Evolutionary conservation across 1,140 invertebrate species (phyloP).

Genomic region (Lanistes nyassanus): DNA sequence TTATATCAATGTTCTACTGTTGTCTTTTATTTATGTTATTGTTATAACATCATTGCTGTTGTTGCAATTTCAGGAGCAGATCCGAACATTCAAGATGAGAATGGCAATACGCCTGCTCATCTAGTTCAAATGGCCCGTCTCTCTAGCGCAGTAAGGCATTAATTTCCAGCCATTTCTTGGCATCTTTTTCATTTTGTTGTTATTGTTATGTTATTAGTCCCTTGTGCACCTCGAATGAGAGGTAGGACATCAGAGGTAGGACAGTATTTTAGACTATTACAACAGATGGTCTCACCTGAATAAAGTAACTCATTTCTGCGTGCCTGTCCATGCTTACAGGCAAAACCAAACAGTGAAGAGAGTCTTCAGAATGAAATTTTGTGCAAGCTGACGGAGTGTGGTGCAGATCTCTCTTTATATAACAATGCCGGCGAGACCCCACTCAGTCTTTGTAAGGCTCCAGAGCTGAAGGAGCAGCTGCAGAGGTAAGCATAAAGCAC

Average conservation of each 20-base stretch:
- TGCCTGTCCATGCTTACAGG: too few species aligned
- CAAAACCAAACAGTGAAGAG: background rate
- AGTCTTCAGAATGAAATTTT: slow-evolving; percentile 15
- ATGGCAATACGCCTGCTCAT: slow-evolving; percentile 27
- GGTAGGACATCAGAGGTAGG: too few species aligned
- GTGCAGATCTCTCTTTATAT: background rate
- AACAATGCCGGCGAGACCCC: slow-evolving; percentile 21
- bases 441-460: slow-evolving; percentile 29
- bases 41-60: background rate
- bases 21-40: too few species aligned
- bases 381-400: slow-evolving; percentile 20
- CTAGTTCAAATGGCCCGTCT: slow-evolving; percentile 21
- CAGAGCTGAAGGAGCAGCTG: slow-evolving; percentile 18
- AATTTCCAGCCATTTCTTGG: too few species aligned
- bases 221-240: too few species aligned
- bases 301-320: too few species aligned
- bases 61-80: slow-evolving; percentile 15
- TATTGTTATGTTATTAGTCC: too few species aligned
- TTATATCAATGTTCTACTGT: too few species aligned
- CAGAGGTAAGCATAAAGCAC: background rate
- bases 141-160: slow-evolving; percentile 6
- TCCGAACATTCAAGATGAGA: slow-evolving; percentile 14
- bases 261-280: too few species aligned
- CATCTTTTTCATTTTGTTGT: too few species aligned
- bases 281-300: too few species aligned